Conservation (phyloP, 2,888 invertebrate genomes). For the Bhutanitis thaidina region DNA sequence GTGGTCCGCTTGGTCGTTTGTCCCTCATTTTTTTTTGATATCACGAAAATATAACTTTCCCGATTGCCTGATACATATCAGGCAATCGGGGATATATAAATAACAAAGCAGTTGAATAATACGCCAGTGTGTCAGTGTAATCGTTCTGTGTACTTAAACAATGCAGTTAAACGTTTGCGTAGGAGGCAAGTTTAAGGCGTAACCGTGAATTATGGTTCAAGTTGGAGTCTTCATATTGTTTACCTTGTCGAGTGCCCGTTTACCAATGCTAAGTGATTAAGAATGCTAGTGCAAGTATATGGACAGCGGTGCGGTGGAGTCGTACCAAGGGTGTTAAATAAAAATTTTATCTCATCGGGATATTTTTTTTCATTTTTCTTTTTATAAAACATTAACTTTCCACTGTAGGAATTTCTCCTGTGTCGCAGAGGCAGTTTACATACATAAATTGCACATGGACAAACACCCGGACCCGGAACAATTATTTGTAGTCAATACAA, state of each 20-base stretch:
- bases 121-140: constrained; percentile 43
- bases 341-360: constrained; percentile 9
- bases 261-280: constrained; percentile 79
- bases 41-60: too few species aligned
- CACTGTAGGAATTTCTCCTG: too few species aligned
- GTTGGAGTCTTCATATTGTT: constrained; percentile 77
- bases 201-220: constrained; percentile 72
- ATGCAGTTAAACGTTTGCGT: constrained; percentile 52
- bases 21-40: too few species aligned
- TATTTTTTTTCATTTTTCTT: neutral
- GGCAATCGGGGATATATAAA: neutral
- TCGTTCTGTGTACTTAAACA: constrained; percentile 45
- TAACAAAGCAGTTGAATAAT: constrained; percentile 32
- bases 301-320: constrained; percentile 42
- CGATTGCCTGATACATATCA: too few species aligned
- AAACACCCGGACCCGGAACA: too few species aligned
- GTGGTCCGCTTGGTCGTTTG: too few species aligned
- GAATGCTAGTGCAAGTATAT: constrained; percentile 52
- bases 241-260: constrained; percentile 74
- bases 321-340: neutral
- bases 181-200: constrained; percentile 38
- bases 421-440: too few species aligned
- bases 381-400: too few species aligned
- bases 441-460: too few species aligned
- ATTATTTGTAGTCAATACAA: too few species aligned